These are phyloP conservation scores for Musca domestica DNA, from an alignment of 1,140 invertebrate genomes.

Conservation along the genomic window DNA sequence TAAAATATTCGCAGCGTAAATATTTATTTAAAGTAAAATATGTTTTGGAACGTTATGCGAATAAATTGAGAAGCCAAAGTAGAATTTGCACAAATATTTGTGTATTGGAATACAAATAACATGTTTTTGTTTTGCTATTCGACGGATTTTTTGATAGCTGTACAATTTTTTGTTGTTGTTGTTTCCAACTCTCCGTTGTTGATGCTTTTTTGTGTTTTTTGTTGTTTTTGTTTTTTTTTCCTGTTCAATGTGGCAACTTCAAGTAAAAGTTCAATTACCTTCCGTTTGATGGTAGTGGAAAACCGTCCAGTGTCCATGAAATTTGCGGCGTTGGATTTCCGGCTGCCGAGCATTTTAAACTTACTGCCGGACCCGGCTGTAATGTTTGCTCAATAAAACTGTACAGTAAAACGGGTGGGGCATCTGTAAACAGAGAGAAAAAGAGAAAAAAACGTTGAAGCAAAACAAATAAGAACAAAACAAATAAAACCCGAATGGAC, in stretches of 20 bases:
- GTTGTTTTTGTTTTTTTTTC: background rate
- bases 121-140: too few species aligned
- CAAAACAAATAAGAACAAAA: slow-evolving; percentile 17
- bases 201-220: background rate
- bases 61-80: too few species aligned
- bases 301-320: slow-evolving; percentile 78
- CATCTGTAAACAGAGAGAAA: slow-evolving; percentile 63
- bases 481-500: background rate
- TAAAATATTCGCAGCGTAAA: too few species aligned
- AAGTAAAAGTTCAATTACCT: slow-evolving; percentile 61
- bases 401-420: slow-evolving; percentile 76
- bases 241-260: background rate
- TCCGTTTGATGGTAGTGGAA: slow-evolving; percentile 69
- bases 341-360: slow-evolving; percentile 79
- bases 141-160: too few species aligned
- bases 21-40: too few species aligned
- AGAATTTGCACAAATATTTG: too few species aligned
- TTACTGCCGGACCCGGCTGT: slow-evolving; percentile 79
- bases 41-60: too few species aligned
- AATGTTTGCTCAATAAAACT: slow-evolving; percentile 81
- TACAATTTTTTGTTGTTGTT: background rate
- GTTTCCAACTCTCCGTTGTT: background rate
- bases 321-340: slow-evolving; percentile 84
- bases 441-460: slow-evolving; percentile 32
- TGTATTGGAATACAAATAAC: too few species aligned